A percentile compares a stretch with the other conserved stretches of the same genome.
These are phyloP conservation scores for Xylota segnis DNA, from an alignment of 2,888 invertebrate genomes.

Conservation along the genomic window DNA sequence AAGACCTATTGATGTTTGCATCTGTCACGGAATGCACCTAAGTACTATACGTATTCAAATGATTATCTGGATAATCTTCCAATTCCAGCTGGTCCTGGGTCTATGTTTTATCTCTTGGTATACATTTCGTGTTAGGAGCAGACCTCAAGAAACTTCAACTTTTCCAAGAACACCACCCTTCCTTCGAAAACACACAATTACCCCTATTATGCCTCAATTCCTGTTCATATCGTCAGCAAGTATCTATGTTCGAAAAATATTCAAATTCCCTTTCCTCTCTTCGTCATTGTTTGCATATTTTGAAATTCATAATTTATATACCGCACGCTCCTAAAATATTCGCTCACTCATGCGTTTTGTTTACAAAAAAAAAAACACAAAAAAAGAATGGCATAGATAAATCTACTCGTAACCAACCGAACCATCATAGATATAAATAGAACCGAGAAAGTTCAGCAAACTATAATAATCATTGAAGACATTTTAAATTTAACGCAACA, in stretches of 20 bases:
- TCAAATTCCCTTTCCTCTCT: background rate
- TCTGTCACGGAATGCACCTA: too few species aligned
- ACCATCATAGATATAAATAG: conserved; percentile 38
- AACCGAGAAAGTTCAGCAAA: conserved; percentile 33
- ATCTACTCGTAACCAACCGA: conserved; percentile 14
- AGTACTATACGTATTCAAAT: too few species aligned
- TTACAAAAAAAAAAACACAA: background rate
- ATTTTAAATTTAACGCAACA: conserved; percentile 20
- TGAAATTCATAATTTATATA: background rate
- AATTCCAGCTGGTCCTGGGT: too few species aligned
- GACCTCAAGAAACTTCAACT: too few species aligned
- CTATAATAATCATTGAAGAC: conserved; percentile 27
- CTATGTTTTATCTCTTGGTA: too few species aligned
- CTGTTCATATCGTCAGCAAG: too few species aligned
- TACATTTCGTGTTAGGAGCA: too few species aligned
- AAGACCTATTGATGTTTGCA: too few species aligned
- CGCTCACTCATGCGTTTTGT: background rate
- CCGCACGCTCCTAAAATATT: background rate
- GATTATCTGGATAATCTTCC: too few species aligned
- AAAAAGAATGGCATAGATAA: conserved; percentile 31
- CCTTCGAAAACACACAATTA: too few species aligned
- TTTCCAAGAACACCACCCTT: too few species aligned
- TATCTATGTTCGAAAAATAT: background rate
- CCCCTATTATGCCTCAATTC: too few species aligned
- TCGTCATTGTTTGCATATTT: conserved; percentile 5